Evolutionary conservation across 2,113 vertebrate genomes (phyloP), one percentile per base, ranked within the genome.

Genomic region (Clarias batrachus): DNA sequence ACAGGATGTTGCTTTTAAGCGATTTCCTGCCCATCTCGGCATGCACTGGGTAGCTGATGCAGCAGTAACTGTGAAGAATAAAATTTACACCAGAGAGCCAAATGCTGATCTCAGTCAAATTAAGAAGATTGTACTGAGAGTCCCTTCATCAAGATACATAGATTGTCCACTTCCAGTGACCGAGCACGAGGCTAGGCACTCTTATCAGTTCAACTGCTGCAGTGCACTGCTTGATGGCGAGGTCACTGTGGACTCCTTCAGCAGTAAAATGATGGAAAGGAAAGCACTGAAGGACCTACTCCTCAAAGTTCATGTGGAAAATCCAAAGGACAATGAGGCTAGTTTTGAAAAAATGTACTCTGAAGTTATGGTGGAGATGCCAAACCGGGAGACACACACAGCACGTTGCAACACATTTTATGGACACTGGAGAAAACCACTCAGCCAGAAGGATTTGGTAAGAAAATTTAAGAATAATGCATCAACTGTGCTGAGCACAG

Each of bases 31-130:
- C 17, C 97, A 99, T 73, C 87, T 99, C 70, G 96, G 95, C 41
- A 99, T 96, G 17, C 98, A 99, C 90, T 99, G 97, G 97, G 95
- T 96, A 21, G 97, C 96, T 25, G 97, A 98, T 0, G 97, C 97
- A 2, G 95, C 95, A 9, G 88, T 92, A 56, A 92, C 93, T 0
- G 93, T 94, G 19, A 95, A 95, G 41, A 93, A 76, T 30, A 94
- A 95, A 78, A 90, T 99, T 0, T 83, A 93, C 7, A 73, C 79
- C 2, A 83, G 54, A 0, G 21, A 73, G 0, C 76, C 88, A 13
- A 41, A 71, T 56, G 87, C 95, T 6, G 93, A 96, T 59, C 86
- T 90, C 13, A 86, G 92, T 41, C 91, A 85, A 87, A 95, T 98
- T 21, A 87, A 91, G 19, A 93, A 86, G 10, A 88, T 99, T 41